These are phyloP conservation scores for Ichneumoninae sp. DNA, from an alignment of 2,888 invertebrate species.

Conservation along the genomic window DNA sequence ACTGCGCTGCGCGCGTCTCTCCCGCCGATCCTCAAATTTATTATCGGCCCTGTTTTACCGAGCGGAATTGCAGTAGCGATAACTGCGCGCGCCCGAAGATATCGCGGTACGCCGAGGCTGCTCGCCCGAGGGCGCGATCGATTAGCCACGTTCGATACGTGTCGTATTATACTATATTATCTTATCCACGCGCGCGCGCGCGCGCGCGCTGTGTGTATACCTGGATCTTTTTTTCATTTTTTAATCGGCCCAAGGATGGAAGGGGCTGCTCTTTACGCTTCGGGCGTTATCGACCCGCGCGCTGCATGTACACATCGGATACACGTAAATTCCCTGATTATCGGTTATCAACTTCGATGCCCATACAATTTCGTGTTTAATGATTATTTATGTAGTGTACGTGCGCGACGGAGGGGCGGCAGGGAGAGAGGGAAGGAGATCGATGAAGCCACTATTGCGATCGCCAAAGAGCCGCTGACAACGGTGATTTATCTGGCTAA, in stretches of 20 bases:
- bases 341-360: constrained; percentile 62
- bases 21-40: constrained; percentile 53
- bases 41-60: constrained; percentile 40
- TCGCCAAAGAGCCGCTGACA: constrained; percentile 42
- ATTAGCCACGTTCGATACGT: constrained; percentile 58
- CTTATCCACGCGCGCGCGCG: not conserved
- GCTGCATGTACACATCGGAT: constrained; percentile 31
- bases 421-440: constrained; percentile 23
- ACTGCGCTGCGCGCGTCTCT: constrained; percentile 10
- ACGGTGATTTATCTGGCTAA: constrained; percentile 35
- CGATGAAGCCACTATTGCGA: constrained; percentile 47
- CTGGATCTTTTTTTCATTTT: not conserved
- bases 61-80: constrained; percentile 53
- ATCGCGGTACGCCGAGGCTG: constrained; percentile 21
- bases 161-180: constrained; percentile 41
- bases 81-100: constrained; percentile 56
- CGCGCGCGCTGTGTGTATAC: not conserved
- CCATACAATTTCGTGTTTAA: constrained; percentile 56
- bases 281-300: constrained; percentile 17
- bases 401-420: not conserved
- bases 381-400: constrained; percentile 61
- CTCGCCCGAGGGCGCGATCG: constrained; percentile 58
- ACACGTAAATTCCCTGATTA: constrained; percentile 60
- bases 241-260: not conserved
- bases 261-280: constrained; percentile 24